Evolutionary conservation across 2,888 invertebrate species (phyloP).

Genomic region (Cheilosia scutellata): DNA sequence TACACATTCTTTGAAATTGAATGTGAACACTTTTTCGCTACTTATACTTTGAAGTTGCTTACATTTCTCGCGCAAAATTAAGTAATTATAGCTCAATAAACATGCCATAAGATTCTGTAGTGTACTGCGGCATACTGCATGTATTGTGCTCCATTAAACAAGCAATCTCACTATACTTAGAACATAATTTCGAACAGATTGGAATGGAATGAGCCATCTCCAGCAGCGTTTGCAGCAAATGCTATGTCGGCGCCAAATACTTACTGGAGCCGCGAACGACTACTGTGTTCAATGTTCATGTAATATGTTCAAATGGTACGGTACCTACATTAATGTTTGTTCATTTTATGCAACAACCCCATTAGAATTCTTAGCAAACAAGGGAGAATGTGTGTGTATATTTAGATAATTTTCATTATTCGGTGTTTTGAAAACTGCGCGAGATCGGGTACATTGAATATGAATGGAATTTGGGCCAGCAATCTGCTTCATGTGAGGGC

Average conservation of each 20-base stretch:
- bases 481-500: constrained; percentile 37
- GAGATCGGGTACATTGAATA: constrained; percentile 7
- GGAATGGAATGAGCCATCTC: constrained; percentile 19
- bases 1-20: too few species aligned
- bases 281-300: constrained; percentile 42
- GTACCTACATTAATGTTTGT: constrained; percentile 9
- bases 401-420: constrained; percentile 7
- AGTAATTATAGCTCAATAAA: constrained; percentile 8
- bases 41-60: not conserved
- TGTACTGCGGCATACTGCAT: not conserved
- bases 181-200: constrained; percentile 12
- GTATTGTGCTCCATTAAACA: not conserved
- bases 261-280: constrained; percentile 25
- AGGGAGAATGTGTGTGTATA: not conserved
- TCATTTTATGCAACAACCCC: constrained; percentile 34
- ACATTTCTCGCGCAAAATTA: not conserved
- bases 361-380: constrained; percentile 2
- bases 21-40: too few species aligned
- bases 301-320: constrained; percentile 31
- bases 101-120: not conserved
- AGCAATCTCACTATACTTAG: not conserved
- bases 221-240: constrained; percentile 22
- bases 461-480: constrained; percentile 35
- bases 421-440: not conserved
- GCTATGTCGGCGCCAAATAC: constrained; percentile 40